Base-by-base conservation (phyloP, 2,113 vertebrate species). In the Phrynocephalus versicolor region DNA sequence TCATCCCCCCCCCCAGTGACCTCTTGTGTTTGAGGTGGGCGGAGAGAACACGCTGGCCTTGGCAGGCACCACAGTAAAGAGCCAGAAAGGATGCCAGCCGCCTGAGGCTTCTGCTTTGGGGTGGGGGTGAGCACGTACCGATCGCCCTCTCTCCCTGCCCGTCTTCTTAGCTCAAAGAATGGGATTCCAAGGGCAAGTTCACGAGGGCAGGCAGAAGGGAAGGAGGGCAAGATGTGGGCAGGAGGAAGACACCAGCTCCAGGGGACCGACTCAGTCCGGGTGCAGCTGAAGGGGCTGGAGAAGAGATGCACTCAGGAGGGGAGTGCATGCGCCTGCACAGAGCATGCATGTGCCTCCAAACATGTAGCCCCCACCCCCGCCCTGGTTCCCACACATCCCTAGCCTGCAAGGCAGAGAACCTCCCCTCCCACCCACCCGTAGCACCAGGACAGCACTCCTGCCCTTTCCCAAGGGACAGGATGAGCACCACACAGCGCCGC, bases 11-110 rank as follows among this genome's bases (percentile, higher is more conserved):
- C 41, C 60, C 60, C 21, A 1, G 9, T 60, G 64, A 4, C 25
- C 69, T 13, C 23, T 27, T 79, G 67, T 25, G 25, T 80, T 80
- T 80, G 81, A 74, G 79, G 81, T 73, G 76, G 69, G 77, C 8
- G 67, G 76, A 35, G 13, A 8, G 81, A 55, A 79, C 69, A 23
- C 33, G 0, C 27, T 41, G 82, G 69, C 70, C 76, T 65, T 84
- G 76, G 81, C 86, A 58, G 3, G 1, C 37, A 45, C 23, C 2
- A 55, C 30, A 83, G 39, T 16, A 64, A 65, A 71, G 1, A 35
- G 5, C 64, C 25, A 30, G 9, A 30, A 27, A 27, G 45, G 45
- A 2, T 0, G 13, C 25, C 7, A 2, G 10, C 67, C 4, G 39
- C 9, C 2, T 9, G 62, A 12, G 16, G n/a, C 64, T 71, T 69